Conservation (phyloP, 2,888 invertebrate genomes). For the Azorinus chamasolen region DNA sequence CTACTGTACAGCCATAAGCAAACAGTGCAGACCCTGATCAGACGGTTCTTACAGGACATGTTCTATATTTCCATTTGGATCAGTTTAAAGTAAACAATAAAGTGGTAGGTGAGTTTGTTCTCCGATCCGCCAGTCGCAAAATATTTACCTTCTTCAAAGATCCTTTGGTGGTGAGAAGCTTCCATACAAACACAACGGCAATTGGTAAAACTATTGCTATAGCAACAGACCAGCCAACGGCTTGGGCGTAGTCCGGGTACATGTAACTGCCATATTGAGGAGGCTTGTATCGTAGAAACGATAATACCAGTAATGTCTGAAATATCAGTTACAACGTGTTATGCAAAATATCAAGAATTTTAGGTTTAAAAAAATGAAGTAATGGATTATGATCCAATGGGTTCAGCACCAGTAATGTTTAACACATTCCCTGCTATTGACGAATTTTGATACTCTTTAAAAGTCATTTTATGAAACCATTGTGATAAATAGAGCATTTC, state of each 20-base stretch:
- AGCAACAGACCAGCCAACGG: constrained; percentile 82
- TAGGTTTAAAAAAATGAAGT: background rate
- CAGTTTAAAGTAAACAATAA: too few species aligned
- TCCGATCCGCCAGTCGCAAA: too few species aligned
- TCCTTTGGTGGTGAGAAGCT: constrained; percentile 27
- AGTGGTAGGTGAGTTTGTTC: too few species aligned
- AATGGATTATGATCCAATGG: background rate
- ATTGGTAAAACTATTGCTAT: constrained; percentile 78
- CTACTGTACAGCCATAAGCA: too few species aligned
- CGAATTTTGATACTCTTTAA: too few species aligned
- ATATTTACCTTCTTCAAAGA: constrained; percentile 31
- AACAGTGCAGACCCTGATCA: too few species aligned
- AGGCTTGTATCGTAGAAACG: constrained; percentile 64
- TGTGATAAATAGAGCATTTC: too few species aligned
- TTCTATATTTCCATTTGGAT: too few species aligned
- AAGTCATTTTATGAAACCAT: too few species aligned
- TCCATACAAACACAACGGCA: constrained; percentile 63
- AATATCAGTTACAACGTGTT: too few species aligned
- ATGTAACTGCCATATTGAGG: constrained; percentile 75
- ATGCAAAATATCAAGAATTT: background rate
- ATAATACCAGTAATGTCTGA: constrained; percentile 68
- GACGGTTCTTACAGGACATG: too few species aligned
- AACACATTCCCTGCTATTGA: too few species aligned
- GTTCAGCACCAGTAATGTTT: background rate
- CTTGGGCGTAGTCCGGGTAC: constrained; percentile 79